A percentile compares a stretch with the other conserved stretches of the same genome.
These are phyloP conservation scores for Parambassis ranga DNA, from an alignment of 2,797 vertebrate genomes.

Conservation along the genomic window DNA sequence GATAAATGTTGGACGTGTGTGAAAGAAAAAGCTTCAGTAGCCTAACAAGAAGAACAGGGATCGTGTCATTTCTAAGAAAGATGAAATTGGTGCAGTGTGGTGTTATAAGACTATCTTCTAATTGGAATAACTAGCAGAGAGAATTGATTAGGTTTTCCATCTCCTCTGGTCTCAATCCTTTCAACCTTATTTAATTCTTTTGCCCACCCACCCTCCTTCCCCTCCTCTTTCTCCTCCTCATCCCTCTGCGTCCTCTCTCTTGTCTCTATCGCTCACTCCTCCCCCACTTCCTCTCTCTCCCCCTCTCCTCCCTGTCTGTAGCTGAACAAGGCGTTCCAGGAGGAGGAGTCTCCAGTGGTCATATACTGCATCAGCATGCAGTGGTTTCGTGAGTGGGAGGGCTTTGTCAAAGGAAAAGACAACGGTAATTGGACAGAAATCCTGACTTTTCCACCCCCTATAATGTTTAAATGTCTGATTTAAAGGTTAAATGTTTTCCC, in stretches of 20 bases:
- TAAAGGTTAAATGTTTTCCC: constrained; percentile 23
- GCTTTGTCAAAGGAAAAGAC: constrained; percentile 97
- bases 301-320: constrained; percentile 55
- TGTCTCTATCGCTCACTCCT: constrained; percentile 49
- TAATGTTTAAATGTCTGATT: constrained; percentile 48
- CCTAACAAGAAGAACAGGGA: constrained; percentile 17
- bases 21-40: constrained; percentile 6
- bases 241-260: constrained; percentile 32
- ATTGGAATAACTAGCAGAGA: constrained; percentile 64
- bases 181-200: constrained; percentile 61
- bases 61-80: constrained; percentile 44
- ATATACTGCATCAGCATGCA: constrained; percentile 99
- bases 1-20: constrained; percentile 2
- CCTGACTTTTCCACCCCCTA: constrained; percentile 15
- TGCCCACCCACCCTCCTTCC: constrained; percentile 2
- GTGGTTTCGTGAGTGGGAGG: constrained; percentile 99
- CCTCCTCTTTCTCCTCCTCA: constrained; percentile 4
- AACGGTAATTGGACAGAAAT: constrained; percentile 77
- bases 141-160: constrained; percentile 68
- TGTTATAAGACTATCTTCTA: constrained; percentile 48
- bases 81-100: constrained; percentile 42
- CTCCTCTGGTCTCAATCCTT: constrained; percentile 61
- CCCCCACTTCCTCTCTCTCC: constrained; percentile 45
- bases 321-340: constrained; percentile 99
- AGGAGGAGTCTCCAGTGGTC: constrained; percentile 94